Conservation (phyloP, 1,140 invertebrate species). For the Fopius arisanus region DNA sequence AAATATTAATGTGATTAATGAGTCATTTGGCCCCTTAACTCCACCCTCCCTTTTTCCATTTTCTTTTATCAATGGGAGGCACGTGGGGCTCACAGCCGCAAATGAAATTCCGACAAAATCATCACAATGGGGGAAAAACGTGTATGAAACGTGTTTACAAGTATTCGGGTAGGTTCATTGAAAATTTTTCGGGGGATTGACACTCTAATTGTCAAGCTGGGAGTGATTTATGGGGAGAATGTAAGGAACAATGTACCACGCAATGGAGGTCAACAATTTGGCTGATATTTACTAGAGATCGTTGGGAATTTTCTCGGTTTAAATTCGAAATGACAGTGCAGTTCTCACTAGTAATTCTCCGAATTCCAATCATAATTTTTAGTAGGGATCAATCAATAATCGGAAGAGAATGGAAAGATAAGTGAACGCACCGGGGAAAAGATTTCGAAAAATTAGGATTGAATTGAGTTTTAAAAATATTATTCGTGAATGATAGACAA, state of each 20-base stretch:
- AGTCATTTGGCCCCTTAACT: background rate
- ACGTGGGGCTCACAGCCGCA: background rate
- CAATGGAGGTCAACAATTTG: background rate
- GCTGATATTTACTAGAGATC: background rate
- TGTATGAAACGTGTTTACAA: background rate
- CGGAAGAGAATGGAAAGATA: too few species aligned
- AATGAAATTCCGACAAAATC: slow-evolving; percentile 12
- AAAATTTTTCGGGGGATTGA: background rate
- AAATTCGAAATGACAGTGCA: too few species aligned
- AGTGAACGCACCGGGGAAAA: too few species aligned
- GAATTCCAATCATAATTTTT: too few species aligned
- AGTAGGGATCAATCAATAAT: too few species aligned
- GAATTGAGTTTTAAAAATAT: too few species aligned
- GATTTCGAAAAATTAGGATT: too few species aligned
- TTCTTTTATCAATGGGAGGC: background rate
- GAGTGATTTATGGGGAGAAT: background rate
- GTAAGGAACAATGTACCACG: background rate
- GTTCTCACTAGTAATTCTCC: too few species aligned
- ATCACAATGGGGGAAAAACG: background rate
- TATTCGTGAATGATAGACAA: too few species aligned
- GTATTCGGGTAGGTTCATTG: background rate
- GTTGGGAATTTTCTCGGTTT: background rate
- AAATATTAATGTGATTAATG: slow-evolving; percentile 28
- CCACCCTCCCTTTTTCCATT: background rate
- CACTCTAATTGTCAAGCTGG: background rate